Evolutionary conservation across 2,113 vertebrate species (phyloP).

Genomic region (Epinephelus cyanopodus): DNA sequence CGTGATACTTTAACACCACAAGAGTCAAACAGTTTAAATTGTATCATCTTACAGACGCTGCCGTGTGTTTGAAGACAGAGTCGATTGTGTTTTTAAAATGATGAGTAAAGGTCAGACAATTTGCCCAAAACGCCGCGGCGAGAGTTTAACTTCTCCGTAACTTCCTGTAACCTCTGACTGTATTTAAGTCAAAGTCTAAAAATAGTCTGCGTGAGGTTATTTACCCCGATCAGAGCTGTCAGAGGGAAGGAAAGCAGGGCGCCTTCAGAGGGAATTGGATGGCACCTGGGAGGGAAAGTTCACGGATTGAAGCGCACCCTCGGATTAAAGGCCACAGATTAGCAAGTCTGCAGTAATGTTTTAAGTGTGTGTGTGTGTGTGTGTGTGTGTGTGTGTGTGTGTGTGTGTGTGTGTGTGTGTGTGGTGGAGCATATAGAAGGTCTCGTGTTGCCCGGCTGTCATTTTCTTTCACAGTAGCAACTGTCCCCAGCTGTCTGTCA

Average conservation of each 20-base stretch:
- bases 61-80: neutral
- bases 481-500: slow-evolving; percentile 51
- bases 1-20: too few species aligned
- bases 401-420: slow-evolving; percentile 23
- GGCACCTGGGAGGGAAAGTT: slow-evolving; percentile 52
- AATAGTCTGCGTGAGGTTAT: slow-evolving; percentile 3
- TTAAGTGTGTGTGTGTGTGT: slow-evolving; percentile 15
- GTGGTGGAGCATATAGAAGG: slow-evolving; percentile 19
- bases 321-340: slow-evolving; percentile 62
- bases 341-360: slow-evolving; percentile 35
- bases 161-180: slow-evolving; percentile 9
- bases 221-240: slow-evolving; percentile 45
- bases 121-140: neutral
- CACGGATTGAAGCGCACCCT: slow-evolving; percentile 29
- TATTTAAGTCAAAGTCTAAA: slow-evolving; percentile 11
- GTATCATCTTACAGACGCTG: slow-evolving; percentile 18
- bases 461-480: slow-evolving; percentile 44
- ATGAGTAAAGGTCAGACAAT: neutral
- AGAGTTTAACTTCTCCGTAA: neutral
- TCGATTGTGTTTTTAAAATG: neutral
- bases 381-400: slow-evolving; percentile 24
- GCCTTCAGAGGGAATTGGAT: neutral
- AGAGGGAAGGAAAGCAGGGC: slow-evolving; percentile 1
- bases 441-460: slow-evolving; percentile 62
- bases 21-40: neutral